Conservation (phyloP, 2,113 vertebrate genomes). For the Sturnira hondurensis region DNA sequence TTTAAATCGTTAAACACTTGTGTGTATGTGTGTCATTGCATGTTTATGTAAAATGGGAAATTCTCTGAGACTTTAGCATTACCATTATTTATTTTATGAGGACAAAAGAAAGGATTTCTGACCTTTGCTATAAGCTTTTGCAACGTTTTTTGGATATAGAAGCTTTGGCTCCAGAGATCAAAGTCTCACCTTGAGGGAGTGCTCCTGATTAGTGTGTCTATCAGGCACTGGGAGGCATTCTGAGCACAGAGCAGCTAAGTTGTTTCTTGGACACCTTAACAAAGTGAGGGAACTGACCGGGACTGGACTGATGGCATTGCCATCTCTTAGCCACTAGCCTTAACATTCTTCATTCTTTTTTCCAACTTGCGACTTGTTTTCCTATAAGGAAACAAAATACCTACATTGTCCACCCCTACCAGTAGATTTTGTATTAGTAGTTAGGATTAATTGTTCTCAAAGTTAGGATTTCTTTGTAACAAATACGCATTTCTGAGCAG, state of each 20-base stretch:
- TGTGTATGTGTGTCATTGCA: neutral
- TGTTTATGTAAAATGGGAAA: neutral
- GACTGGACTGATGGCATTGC: too few relatives aligned
- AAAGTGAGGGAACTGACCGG: neutral
- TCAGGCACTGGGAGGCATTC: neutral
- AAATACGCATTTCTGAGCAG: neutral
- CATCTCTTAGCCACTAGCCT: neutral
- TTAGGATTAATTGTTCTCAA: neutral
- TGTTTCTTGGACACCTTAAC: neutral
- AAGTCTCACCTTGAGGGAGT: neutral
- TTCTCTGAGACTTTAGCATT: neutral
- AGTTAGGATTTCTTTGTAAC: neutral
- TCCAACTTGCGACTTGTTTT: neutral
- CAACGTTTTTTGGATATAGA: neutral
- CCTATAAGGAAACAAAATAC: neutral
- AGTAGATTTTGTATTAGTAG: neutral
- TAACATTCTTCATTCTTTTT: neutral
- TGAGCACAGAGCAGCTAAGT: rapidly evolving
- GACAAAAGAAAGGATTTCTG: neutral
- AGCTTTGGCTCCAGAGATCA: neutral
- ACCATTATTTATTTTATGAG: neutral
- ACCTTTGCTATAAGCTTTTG: neutral
- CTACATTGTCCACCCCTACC: neutral
- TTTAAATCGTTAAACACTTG: neutral
- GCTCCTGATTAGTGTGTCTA: rapidly evolving